Conservation (phyloP, 2,888 invertebrate species). For the Clistopyga incitator region DNA sequence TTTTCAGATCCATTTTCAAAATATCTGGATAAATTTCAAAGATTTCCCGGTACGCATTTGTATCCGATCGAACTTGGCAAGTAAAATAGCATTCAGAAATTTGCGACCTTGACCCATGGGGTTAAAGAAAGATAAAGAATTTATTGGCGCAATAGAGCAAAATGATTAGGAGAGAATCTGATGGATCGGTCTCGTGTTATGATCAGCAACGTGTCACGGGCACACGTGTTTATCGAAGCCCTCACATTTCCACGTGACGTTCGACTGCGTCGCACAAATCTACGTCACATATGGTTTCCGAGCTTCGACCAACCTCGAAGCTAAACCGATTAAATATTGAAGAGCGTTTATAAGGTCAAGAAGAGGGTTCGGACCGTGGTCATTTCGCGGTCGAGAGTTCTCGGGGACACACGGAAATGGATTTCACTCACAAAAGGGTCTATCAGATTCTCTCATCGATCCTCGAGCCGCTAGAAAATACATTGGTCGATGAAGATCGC, state of each 20-base stretch:
- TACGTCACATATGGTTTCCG: conserved; percentile 70
- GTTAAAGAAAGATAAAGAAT: not conserved
- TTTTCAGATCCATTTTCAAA: too few relatives aligned
- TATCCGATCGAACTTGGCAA: not conserved
- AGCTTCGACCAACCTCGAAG: conserved; percentile 76
- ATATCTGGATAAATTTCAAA: too few relatives aligned
- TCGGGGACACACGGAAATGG: conserved; percentile 74
- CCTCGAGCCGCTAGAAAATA: conserved; percentile 70
- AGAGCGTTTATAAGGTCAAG: conserved; percentile 78
- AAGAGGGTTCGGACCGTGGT: conserved; percentile 68
- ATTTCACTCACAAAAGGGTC: conserved; percentile 80
- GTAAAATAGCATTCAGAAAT: not conserved
- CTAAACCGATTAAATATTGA: conserved; percentile 77
- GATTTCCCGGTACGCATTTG: too few relatives aligned
- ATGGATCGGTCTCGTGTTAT: not conserved
- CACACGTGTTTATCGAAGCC: conserved; percentile 50
- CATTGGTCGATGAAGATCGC: conserved; percentile 70
- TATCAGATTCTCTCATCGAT: conserved; percentile 78
- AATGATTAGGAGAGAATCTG: conserved; percentile 7
- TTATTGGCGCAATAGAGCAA: not conserved
- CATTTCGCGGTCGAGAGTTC: conserved; percentile 73
- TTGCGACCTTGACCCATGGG: not conserved
- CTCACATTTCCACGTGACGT: conserved; percentile 50
- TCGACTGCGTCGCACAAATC: not conserved
- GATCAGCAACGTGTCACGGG: conserved; percentile 30